Evolutionary conservation across 2,888 invertebrate genomes (phyloP).

Genomic region (Ennomos erosarius): DNA sequence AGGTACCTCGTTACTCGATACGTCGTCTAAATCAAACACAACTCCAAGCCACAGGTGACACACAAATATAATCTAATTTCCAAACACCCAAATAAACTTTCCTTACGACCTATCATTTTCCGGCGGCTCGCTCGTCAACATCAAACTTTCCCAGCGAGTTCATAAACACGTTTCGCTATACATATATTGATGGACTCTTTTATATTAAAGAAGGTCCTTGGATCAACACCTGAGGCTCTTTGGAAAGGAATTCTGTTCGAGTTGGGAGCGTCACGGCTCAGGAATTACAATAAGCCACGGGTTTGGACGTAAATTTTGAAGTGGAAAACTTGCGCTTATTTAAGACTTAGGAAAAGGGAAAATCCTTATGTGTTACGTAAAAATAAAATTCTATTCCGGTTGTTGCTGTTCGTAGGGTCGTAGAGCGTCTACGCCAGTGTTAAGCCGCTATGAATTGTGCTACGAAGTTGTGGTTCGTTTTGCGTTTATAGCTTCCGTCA

Average conservation of each 20-base stretch:
- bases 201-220: constrained; percentile 41
- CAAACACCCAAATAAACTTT: constrained; percentile 12
- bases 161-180: constrained; percentile 33
- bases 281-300: constrained; percentile 38
- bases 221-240: constrained; percentile 41
- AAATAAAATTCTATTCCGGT: constrained; percentile 11
- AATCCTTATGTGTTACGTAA: constrained; percentile 1
- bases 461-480: constrained; percentile 14
- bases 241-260: constrained; percentile 19
- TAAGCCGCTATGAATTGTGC: constrained; percentile 15
- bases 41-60: background rate
- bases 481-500: background rate
- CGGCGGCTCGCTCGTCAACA: constrained; percentile 13
- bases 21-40: too few relatives aligned
- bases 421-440: constrained; percentile 18
- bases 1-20: too few relatives aligned
- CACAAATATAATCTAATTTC: constrained; percentile 15
- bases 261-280: constrained; percentile 20
- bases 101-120: constrained; percentile 1
- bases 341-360: constrained; percentile 1
- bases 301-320: constrained; percentile 17
- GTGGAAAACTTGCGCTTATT: constrained; percentile 15
- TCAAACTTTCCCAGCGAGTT: constrained; percentile 24
- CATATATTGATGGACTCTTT: constrained; percentile 40
- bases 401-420: constrained; percentile 25